A percentile compares a stretch with the other conserved stretches of the same genome.
Conservation (phyloP, 2,113 vertebrate species). For the Eublepharis macularius region DNA sequence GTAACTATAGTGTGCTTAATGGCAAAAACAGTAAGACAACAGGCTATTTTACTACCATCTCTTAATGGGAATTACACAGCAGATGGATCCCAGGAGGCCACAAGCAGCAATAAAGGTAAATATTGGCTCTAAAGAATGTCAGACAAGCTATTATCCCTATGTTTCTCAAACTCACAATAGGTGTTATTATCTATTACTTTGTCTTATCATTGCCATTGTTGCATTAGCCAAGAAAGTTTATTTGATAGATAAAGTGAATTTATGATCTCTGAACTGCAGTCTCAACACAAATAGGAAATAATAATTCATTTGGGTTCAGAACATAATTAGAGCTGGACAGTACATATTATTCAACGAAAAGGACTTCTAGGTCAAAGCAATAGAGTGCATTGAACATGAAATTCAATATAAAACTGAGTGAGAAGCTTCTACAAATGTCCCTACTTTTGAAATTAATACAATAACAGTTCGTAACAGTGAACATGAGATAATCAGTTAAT, state of each 20-base stretch:
- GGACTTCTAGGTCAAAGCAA: constrained; percentile 3
- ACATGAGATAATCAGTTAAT: not conserved
- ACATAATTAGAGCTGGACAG: not conserved
- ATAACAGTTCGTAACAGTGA: not conserved
- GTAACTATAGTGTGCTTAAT: constrained; percentile 59
- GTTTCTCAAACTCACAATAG: constrained; percentile 37
- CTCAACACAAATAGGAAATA: constrained; percentile 28
- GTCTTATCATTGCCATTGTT: constrained; percentile 51
- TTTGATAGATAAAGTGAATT: constrained; percentile 45
- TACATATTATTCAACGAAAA: not conserved
- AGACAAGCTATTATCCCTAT: constrained; percentile 58
- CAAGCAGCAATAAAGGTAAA: constrained; percentile 66
- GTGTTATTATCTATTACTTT: constrained; percentile 62
- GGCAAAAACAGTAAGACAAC: constrained; percentile 60
- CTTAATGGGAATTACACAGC: constrained; percentile 68
- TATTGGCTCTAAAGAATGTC: constrained; percentile 65
- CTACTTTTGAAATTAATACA: not conserved
- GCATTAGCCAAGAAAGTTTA: constrained; percentile 39
- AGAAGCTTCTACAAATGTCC: not conserved
- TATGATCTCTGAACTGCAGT: constrained; percentile 12
- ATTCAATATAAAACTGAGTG: not conserved
- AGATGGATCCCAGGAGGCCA: constrained; percentile 62
- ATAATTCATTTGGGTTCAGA: constrained; percentile 25
- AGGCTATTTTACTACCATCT: constrained; percentile 66
- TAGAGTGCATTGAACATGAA: constrained; percentile 15